Percentiles rank a stretch among this genome's conserved stretches.
Evolutionary conservation across 1,140 invertebrate genomes (phyloP).

Genomic region (Thaumatotibia leucotreta): DNA sequence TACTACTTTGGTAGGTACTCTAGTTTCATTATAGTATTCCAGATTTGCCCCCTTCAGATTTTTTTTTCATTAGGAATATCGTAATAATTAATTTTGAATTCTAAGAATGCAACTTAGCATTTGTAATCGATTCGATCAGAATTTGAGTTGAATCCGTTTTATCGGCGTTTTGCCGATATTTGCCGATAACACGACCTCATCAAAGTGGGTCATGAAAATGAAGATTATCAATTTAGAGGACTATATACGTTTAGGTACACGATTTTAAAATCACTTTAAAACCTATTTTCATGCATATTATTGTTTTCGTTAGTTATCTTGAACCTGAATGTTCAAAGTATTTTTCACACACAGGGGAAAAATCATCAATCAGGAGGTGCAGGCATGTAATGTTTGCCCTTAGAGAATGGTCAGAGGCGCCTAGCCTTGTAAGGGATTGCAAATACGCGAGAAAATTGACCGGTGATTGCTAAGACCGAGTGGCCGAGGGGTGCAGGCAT

Average conservation of each 20-base stretch:
- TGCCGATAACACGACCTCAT: neutral
- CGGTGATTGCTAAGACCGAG: too few species aligned
- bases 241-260: neutral
- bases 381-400: too few species aligned
- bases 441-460: too few species aligned
- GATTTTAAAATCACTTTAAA: neutral
- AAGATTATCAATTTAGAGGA: neutral
- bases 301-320: too few species aligned
- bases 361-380: too few species aligned
- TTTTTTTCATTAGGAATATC: neutral
- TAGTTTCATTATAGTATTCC: neutral
- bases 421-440: too few species aligned
- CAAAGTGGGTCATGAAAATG: slow-evolving; percentile 1
- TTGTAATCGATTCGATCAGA: neutral
- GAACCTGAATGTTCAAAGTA: too few species aligned
- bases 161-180: neutral
- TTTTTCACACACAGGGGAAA: too few species aligned
- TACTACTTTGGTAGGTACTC: neutral
- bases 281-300: too few species aligned
- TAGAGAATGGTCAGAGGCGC: too few species aligned
- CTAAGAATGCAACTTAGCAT: neutral
- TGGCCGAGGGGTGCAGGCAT: too few species aligned
- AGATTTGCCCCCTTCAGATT: neutral
- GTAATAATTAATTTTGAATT: neutral
- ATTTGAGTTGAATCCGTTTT: neutral